Evolutionary conservation across 1,140 invertebrate species (phyloP).

Genomic region (Physella acuta): DNA sequence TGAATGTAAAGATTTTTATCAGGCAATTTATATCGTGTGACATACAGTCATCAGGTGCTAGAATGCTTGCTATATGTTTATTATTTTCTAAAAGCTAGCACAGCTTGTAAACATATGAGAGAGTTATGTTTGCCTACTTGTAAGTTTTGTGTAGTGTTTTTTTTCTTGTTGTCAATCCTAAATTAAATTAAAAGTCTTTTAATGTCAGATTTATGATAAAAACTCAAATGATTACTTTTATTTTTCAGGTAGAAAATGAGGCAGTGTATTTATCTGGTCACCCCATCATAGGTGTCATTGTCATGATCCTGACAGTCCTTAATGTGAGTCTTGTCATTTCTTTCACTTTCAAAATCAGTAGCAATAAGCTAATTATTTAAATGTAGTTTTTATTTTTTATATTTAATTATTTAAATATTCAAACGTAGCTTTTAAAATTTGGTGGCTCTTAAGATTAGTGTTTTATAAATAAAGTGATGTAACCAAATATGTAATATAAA

Average conservation of each 20-base stretch:
- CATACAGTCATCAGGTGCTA: too few species aligned
- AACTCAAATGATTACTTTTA: neutral
- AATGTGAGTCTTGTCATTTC: neutral
- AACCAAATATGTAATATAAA: neutral
- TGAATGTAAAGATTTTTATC: neutral
- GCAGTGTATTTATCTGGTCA: neutral
- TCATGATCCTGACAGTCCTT: neutral
- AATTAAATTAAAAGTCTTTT: neutral
- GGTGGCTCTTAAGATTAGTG: neutral
- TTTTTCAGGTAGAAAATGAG: too few species aligned
- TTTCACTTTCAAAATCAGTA: too few species aligned
- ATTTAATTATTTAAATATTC: neutral
- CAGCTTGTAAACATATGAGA: neutral
- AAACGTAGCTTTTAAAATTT: neutral
- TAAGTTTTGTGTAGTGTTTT: neutral
- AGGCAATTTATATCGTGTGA: neutral
- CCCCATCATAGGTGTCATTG: neutral
- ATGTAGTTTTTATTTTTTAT: too few species aligned
- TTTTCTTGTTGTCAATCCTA: neutral
- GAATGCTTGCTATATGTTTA: too few species aligned
- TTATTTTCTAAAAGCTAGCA: neutral
- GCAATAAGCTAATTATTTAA: neutral
- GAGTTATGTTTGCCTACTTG: neutral
- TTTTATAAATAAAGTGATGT: neutral
- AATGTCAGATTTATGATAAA: neutral